Evolutionary conservation across 2,888 invertebrate genomes (phyloP).

Genomic region (Papilio protenor): DNA sequence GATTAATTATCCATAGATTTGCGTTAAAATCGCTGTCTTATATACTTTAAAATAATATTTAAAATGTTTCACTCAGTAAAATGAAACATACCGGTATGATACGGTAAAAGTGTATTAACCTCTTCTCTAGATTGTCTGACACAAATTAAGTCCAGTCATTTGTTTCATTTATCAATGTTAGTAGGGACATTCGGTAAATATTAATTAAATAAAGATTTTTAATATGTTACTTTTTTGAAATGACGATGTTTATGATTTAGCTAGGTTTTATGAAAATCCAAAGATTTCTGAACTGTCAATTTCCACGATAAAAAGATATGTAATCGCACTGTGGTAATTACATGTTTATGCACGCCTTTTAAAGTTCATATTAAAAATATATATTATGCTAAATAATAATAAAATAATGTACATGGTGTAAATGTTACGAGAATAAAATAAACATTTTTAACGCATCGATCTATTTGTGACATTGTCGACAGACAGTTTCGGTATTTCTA

Average conservation of each 20-base stretch:
- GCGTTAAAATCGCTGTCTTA: background rate
- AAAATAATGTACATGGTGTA: slow-evolving; percentile 51
- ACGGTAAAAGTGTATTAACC: slow-evolving; percentile 15
- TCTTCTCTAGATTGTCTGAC: background rate
- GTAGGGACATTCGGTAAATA: background rate
- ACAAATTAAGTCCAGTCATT: background rate
- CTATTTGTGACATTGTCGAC: slow-evolving; percentile 70
- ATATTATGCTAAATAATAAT: slow-evolving; percentile 40
- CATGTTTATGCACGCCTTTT: too few species aligned
- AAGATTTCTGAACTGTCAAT: too few species aligned
- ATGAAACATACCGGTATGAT: background rate
- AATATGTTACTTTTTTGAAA: background rate
- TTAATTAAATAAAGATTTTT: background rate
- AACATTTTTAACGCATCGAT: slow-evolving; percentile 59
- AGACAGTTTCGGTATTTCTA: slow-evolving; percentile 75
- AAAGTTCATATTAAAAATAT: too few species aligned
- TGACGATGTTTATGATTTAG: background rate
- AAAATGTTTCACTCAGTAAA: background rate
- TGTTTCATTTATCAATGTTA: background rate
- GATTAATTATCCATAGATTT: slow-evolving; percentile 3
- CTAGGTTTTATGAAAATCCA: background rate
- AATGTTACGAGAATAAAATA: slow-evolving; percentile 49
- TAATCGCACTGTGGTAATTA: background rate
- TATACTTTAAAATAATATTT: background rate
- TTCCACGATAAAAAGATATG: background rate